Conservation (phyloP, 1,140 invertebrate genomes). For the Drosophila rufa region DNA sequence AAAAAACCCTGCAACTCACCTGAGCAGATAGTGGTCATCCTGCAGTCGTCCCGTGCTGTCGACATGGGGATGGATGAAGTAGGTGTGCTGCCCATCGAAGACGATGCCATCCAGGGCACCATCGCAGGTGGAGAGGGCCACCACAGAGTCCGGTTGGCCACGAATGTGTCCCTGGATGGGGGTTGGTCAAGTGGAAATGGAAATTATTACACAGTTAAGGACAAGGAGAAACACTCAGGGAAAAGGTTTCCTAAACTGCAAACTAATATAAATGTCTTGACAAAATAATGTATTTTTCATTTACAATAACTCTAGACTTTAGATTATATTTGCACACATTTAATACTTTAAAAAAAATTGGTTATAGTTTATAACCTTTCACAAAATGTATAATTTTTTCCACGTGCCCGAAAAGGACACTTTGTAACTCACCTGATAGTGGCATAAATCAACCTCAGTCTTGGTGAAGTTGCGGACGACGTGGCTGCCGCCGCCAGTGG, state of each 20-base stretch:
- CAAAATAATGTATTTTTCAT: background rate
- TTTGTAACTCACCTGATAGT: conserved; percentile 76
- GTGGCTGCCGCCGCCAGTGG: conserved; percentile 85
- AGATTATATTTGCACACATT: too few relatives aligned
- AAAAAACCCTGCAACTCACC: conserved; percentile 52
- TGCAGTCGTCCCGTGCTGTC: conserved; percentile 64
- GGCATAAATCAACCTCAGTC: conserved; percentile 85
- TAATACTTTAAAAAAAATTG: background rate
- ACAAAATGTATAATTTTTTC: background rate
- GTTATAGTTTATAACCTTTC: background rate
- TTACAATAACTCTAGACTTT: too few relatives aligned
- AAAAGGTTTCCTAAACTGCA: background rate
- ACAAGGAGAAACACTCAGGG: background rate
- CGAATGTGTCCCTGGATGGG: conserved; percentile 89
- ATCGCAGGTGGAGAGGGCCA: conserved; percentile 93
- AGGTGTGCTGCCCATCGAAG: conserved; percentile 91
- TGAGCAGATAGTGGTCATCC: conserved; percentile 80
- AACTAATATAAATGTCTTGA: background rate
- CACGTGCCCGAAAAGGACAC: background rate
- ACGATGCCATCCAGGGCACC: conserved; percentile 93
- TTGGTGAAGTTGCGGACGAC: conserved; percentile 85
- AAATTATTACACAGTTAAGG: conserved; percentile 47
- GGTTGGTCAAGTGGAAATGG: conserved; percentile 12
- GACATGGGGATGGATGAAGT: conserved; percentile 89
- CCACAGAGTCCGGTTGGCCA: conserved; percentile 90